A percentile compares a stretch with the other conserved stretches of the same genome.
phyloP scores from a whole-genome alignment of 1,140 invertebrate genomes.

The Acyrthosiphon pisum region DNA sequence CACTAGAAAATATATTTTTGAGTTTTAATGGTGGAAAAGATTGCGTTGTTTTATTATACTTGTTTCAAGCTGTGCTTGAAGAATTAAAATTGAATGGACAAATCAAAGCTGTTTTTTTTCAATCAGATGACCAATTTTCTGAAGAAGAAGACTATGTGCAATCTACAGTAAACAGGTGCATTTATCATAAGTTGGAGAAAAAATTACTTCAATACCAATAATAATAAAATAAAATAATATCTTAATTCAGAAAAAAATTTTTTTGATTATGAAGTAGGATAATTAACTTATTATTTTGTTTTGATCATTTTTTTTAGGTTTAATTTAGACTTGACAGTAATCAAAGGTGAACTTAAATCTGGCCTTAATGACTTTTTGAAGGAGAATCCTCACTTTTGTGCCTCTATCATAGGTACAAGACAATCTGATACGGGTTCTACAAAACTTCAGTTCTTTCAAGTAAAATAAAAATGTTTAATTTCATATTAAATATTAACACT shows the following conservation, averaged over 20 bases:
- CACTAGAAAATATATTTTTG: slow-evolving; percentile 78
- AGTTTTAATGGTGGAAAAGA: slow-evolving; percentile 98
- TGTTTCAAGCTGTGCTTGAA: slow-evolving; percentile 72
- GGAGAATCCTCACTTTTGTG: slow-evolving; percentile 75
- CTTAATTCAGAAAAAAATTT: neutral
- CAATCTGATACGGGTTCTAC: slow-evolving; percentile 81
- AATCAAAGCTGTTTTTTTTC: slow-evolving; percentile 78
- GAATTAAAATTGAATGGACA: slow-evolving; percentile 63
- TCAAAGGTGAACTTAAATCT: slow-evolving; percentile 75
- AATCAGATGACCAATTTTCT: slow-evolving; percentile 77
- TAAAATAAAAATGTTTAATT: slow-evolving; percentile 62
- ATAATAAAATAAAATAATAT: neutral
- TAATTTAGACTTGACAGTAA: slow-evolving; percentile 74
- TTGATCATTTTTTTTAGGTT: slow-evolving; percentile 67
- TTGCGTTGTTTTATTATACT: slow-evolving; percentile 88
- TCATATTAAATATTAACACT: neutral
- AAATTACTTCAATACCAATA: neutral
- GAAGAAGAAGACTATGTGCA: slow-evolving; percentile 88
- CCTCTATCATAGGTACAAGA: slow-evolving; percentile 87
- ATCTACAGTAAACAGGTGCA: slow-evolving; percentile 68
- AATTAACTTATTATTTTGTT: neutral
- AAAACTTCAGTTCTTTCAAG: slow-evolving; percentile 73
- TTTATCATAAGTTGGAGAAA: slow-evolving; percentile 32
- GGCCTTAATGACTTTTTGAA: slow-evolving; percentile 71
- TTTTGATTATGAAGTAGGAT: neutral